phyloP scores from a whole-genome alignment of 2,888 invertebrate species.

The Blastobasis adustella region DNA sequence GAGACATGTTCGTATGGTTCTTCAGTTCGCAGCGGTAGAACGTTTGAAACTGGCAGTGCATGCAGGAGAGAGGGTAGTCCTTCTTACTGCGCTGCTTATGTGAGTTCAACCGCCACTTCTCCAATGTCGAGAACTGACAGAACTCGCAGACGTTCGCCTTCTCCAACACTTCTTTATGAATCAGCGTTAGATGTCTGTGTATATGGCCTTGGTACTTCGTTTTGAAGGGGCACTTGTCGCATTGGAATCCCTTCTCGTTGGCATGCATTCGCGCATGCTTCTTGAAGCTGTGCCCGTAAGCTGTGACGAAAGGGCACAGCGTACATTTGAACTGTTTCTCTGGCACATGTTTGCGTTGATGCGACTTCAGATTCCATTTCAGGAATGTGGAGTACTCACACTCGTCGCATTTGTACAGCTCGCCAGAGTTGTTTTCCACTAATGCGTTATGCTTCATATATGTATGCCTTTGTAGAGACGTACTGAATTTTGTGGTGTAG shows the following conservation, averaged over 20 bases:
- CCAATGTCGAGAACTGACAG: slow-evolving; percentile 45
- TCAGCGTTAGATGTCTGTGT: slow-evolving; percentile 22
- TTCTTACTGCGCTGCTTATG: slow-evolving; percentile 42
- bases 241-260: slow-evolving; percentile 16
- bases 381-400: slow-evolving; percentile 28
- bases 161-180: slow-evolving; percentile 25
- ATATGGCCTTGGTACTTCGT: slow-evolving; percentile 25
- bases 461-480: slow-evolving; percentile 34
- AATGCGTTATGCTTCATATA: slow-evolving; percentile 30
- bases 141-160: slow-evolving; percentile 39
- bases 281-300: slow-evolving; percentile 28
- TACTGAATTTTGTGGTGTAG: slow-evolving; percentile 41
- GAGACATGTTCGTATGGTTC: slow-evolving; percentile 31
- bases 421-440: slow-evolving; percentile 6
- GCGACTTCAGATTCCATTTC: slow-evolving; percentile 20
- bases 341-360: slow-evolving; percentile 17
- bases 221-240: slow-evolving; percentile 23
- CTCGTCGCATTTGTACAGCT: slow-evolving; percentile 17
- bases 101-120: slow-evolving; percentile 41
- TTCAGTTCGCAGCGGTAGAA: slow-evolving; percentile 41
- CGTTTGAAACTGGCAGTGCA: slow-evolving; percentile 37
- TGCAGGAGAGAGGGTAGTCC: slow-evolving; percentile 27
- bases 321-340: slow-evolving; percentile 33
- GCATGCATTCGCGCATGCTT: slow-evolving; percentile 28
- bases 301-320: slow-evolving; percentile 26